Percentiles rank a stretch among this genome's conserved stretches.
Evolutionary conservation across 2,113 vertebrate species (phyloP).

Genomic region (Pelecanus crispus): DNA sequence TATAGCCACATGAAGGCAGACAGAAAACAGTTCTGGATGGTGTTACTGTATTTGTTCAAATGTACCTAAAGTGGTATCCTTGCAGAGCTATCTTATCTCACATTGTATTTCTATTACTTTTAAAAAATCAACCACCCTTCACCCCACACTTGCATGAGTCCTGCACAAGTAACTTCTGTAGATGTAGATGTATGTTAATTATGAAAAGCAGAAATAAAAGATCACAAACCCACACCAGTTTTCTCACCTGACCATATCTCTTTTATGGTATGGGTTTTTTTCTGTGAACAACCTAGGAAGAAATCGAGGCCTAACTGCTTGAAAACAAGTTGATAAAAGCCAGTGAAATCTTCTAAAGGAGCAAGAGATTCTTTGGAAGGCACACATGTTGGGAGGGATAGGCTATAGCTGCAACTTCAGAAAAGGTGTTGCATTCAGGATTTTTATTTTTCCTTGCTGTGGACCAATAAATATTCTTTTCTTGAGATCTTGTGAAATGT

Average conservation of each 20-base stretch:
- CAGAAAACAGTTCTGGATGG: not conserved
- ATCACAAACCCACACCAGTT: not conserved
- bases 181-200: not conserved
- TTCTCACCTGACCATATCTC: not conserved
- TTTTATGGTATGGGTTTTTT: not conserved
- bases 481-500: not conserved
- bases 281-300: not conserved
- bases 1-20: not conserved
- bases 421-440: not conserved
- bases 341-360: not conserved
- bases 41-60: not conserved
- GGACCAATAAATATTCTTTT: not conserved
- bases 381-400: not conserved
- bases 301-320: not conserved
- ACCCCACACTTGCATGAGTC: not conserved
- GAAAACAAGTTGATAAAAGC: not conserved
- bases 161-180: not conserved
- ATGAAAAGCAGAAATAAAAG: not conserved
- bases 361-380: not conserved
- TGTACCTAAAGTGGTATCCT: not conserved
- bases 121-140: not conserved
- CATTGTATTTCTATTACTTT: not conserved
- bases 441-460: not conserved
- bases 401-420: not conserved
- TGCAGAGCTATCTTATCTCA: not conserved